Evolutionary conservation across 1,140 invertebrate genomes (phyloP), one percentile per base, ranked within the genome.

Genomic region (Polyergus mexicanus): DNA sequence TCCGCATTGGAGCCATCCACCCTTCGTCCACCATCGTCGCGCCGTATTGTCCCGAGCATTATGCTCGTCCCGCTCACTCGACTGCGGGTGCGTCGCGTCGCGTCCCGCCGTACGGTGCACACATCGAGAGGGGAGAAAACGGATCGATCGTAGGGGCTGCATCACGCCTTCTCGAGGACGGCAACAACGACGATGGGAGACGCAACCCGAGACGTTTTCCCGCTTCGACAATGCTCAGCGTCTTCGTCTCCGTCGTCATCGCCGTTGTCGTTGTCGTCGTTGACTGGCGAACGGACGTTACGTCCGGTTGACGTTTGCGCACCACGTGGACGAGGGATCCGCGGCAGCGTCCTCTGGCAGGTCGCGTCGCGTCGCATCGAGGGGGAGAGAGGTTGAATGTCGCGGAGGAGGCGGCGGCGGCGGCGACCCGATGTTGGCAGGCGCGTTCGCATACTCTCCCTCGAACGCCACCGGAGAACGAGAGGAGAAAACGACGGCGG

Each of bases 291-390:
- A 25, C 11, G 5, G 38, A 41, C 25, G 41, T 3, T 3, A 32
- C n/a, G 71, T 44, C 56, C 78, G 35, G 13, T 65, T 78, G 62
- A 91, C 91, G 88, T 83, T 89, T 94, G 89, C 89, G 91, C 89
- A 91, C 88, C 92, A 93, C 91, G 91, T 93, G 92, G 90, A 86
- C 72, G 22, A 66, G 80, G 2, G 80, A 78, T 90, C 80, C 85
- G 86, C 87, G 83, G 85, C 80, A 80, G 78, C 51, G 60, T 89
- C 72, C 76, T 80, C 38, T 62, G 47, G 41, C 16, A 60, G 1
- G n/a, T 3, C 19, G 35, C 41, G 60, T 65, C 44, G 63, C 54
- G 77, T 54, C 28, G 8, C 28, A 44, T 51, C 47, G 16, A 19
- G 4, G n/a, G 1, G 25, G 54, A 0, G 54, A 0, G 54, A 0